Percentiles rank a stretch among this genome's conserved stretches.
Conservation (phyloP, 2,888 invertebrate species). For the Archips crataeganus region DNA sequence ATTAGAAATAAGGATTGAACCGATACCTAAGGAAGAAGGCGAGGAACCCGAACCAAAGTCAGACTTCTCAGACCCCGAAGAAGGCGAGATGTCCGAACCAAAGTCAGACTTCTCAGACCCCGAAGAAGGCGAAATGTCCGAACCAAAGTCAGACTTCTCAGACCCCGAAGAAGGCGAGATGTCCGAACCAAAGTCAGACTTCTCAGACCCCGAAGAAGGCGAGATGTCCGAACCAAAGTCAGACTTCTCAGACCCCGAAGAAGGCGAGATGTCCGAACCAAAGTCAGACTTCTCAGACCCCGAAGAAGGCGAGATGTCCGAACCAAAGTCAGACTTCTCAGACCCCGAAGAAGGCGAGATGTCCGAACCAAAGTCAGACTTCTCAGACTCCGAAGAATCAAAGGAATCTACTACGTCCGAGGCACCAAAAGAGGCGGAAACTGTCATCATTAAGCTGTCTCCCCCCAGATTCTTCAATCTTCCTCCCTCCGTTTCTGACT, state of each 20-base stretch:
- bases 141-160: too few relatives aligned
- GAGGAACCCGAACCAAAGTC: constrained; percentile 17
- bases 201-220: too few relatives aligned
- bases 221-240: too few relatives aligned
- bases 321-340: constrained; percentile 7
- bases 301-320: constrained; percentile 18
- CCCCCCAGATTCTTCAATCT: constrained; percentile 11
- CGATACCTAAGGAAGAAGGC: constrained; percentile 24
- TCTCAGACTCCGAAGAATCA: constrained; percentile 10
- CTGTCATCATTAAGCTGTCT: constrained; percentile 17
- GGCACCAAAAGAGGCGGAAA: background rate
- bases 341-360: constrained; percentile 18
- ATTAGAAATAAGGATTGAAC: constrained; percentile 25
- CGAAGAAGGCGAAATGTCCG: too few relatives aligned
- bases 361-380: constrained; percentile 10
- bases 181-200: too few relatives aligned
- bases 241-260: too few relatives aligned
- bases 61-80: constrained; percentile 7
- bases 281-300: too few relatives aligned
- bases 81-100: too few relatives aligned
- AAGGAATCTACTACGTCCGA: constrained; percentile 5
- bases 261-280: too few relatives aligned
- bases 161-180: too few relatives aligned
- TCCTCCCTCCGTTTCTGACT: constrained; percentile 6
- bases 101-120: too few relatives aligned